Percentiles rank a stretch among this genome's conserved stretches.
phyloP scores from a whole-genome alignment of 1,140 invertebrate species.

The Bombus waltoni region DNA sequence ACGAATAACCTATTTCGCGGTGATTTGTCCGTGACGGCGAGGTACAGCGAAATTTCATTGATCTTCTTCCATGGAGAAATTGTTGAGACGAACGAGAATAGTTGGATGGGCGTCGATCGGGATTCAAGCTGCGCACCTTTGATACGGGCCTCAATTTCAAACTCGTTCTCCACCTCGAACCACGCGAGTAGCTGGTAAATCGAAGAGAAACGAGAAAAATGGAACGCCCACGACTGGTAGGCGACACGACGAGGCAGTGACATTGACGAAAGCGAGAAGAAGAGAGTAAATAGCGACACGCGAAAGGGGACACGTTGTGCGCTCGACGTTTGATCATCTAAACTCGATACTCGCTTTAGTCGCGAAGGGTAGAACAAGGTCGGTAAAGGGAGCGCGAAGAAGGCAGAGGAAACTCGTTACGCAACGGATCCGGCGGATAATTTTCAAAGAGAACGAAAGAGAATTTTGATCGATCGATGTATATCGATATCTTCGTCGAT shows the following conservation, averaged over 20 bases:
- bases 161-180: background rate
- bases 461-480: background rate
- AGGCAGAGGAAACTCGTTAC: background rate
- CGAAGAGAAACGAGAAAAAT: background rate
- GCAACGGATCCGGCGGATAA: background rate
- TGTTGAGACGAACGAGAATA: no score
- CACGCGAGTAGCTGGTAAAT: background rate
- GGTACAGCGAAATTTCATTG: background rate
- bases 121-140: background rate
- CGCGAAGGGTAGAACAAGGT: background rate
- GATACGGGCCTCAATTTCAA: background rate
- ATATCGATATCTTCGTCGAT: background rate
- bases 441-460: background rate
- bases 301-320: background rate
- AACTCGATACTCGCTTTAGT: background rate
- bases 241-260: background rate
- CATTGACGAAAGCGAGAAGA: background rate
- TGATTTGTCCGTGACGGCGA: background rate
- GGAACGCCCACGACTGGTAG: background rate
- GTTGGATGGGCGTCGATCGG: background rate
- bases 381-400: background rate
- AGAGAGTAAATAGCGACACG: background rate
- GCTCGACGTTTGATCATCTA: background rate
- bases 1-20: conserved; percentile 25
- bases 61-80: background rate